Base-by-base conservation (phyloP, 92 coral and sea anemone species). In the Epizoanthus scotinus region DNA sequence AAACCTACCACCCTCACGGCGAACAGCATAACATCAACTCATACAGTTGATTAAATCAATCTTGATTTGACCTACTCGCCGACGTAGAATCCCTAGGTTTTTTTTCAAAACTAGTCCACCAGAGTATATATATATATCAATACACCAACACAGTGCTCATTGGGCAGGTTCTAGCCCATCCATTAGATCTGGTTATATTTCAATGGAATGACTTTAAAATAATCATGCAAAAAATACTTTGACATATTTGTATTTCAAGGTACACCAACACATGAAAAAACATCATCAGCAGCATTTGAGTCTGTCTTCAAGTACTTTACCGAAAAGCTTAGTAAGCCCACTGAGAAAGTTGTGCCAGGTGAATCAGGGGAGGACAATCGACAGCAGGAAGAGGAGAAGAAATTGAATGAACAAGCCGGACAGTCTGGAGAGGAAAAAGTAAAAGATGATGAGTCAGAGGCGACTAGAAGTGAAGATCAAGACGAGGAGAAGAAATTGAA, bases 241-340 rank as follows among this genome's bases (percentile, higher is more conserved):
- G n/a, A n/a, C n/a, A n/a, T n/a, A n/a, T 18, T 67, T 82, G 26
- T 40, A 17, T 63, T 49, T 24, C 2, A 68, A 95, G 98, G 98
- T 36, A 95, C 98, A 52, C 44, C 82, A 38, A 86, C 65, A 65
- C 98, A 95, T 55, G 98, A 94, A 71, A 85, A 87, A 69, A 95
- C 98, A 5, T 95, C 98, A 40, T 85, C 89, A 82, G 71, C 61
- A 52, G 97, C 98, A 15, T 84, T 90, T 84, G 88, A 91, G 36
- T 95, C 98, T 7, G 90, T 95, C 67, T 95, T 95, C 83, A 87
- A 78, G 66, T 95, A 88, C 82, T 93, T 95, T 73, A 87, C 84
- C 26, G 91, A 84, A 62, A 94, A 75, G 26, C 86, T 88, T 56
- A 75, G 17, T 22, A 15, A 47, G 56, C 69, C 50, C n/a, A 6